Percentiles rank a stretch among this genome's conserved stretches.
These are phyloP conservation scores for Kryphioiulus occultus DNA, from an alignment of 2,888 invertebrate species.

Conservation along the genomic window DNA sequence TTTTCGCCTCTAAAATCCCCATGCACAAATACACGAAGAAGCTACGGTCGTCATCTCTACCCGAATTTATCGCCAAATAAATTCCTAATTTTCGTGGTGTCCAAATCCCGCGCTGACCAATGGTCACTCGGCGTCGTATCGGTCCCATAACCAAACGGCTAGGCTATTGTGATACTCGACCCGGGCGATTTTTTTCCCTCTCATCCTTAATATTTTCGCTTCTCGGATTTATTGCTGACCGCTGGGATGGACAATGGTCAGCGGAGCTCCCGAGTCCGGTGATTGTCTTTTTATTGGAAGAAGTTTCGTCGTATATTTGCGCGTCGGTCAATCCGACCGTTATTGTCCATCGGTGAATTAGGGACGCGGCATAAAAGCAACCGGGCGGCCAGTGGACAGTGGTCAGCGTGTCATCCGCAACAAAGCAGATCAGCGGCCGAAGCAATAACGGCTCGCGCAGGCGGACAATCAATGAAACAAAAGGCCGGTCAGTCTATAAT, in stretches of 20 bases:
- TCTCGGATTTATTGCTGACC: conserved; percentile 7
- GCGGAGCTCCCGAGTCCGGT: background rate
- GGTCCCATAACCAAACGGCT: too few species aligned
- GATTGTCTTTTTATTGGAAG: background rate
- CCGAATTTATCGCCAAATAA: background rate
- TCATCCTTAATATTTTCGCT: background rate
- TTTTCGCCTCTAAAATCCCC: too few species aligned
- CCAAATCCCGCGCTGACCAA: background rate
- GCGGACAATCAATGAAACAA: background rate
- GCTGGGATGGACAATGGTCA: conserved; percentile 14
- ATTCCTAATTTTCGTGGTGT: background rate
- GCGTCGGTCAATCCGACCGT: background rate
- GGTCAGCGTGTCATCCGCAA: background rate
- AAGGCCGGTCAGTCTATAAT: background rate
- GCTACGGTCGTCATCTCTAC: too few species aligned
- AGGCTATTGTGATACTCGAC: background rate
- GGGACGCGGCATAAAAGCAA: conserved; percentile 3
- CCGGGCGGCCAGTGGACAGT: background rate
- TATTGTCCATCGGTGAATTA: conserved; percentile 17
- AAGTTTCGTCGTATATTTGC: too few species aligned
- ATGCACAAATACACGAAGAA: too few species aligned
- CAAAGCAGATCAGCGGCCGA: background rate
- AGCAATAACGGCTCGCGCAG: background rate
- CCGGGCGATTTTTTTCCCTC: background rate
- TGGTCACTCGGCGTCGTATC: background rate